These are phyloP conservation scores for Anagyrus pseudococci DNA, from an alignment of 2,888 invertebrate species.

Conservation along the genomic window DNA sequence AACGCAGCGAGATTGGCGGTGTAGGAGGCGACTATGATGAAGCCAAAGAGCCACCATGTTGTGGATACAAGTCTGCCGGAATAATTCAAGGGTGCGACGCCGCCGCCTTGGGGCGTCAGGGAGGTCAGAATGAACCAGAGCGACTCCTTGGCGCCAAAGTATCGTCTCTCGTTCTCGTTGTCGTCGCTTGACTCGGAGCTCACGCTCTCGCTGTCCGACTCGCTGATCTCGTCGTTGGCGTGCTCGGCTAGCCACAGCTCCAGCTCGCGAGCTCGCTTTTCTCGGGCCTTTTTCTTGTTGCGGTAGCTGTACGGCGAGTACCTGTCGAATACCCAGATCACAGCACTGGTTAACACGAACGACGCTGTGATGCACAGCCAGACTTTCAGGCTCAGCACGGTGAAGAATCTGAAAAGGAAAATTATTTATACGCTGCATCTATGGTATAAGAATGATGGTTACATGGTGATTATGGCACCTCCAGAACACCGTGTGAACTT, in stretches of 20 bases:
- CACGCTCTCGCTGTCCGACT: no score
- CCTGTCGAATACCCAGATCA: conserved; percentile 94
- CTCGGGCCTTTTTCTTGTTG: conserved; percentile 81
- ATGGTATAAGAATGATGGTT: no score
- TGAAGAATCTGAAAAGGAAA: conserved; percentile 75
- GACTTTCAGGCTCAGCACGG: conserved; percentile 90
- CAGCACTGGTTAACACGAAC: conserved; percentile 87
- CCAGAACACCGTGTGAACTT: conserved; percentile 73
- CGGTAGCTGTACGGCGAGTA: conserved; percentile 95
- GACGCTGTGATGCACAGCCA: conserved; percentile 93
- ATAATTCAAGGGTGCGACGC: conserved; percentile 94
- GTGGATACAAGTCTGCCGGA: conserved; percentile 95
- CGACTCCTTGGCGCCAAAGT: conserved; percentile 96
- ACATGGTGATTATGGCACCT: no score
- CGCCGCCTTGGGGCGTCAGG: conserved; percentile 92
- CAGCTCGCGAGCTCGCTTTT: background rate
- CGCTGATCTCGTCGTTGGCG: no score
- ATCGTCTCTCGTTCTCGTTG: no score
- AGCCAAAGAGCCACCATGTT: conserved; percentile 99
- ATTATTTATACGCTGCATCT: no score
- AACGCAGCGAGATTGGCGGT: conserved; percentile 98
- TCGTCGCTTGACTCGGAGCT: no score
- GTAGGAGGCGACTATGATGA: conserved; percentile 98
- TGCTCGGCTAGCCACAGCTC: no score
- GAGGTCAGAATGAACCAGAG: conserved; percentile 99